Base-by-base conservation (phyloP, 2,888 invertebrate species). In the Drosophila yooni region DNA sequence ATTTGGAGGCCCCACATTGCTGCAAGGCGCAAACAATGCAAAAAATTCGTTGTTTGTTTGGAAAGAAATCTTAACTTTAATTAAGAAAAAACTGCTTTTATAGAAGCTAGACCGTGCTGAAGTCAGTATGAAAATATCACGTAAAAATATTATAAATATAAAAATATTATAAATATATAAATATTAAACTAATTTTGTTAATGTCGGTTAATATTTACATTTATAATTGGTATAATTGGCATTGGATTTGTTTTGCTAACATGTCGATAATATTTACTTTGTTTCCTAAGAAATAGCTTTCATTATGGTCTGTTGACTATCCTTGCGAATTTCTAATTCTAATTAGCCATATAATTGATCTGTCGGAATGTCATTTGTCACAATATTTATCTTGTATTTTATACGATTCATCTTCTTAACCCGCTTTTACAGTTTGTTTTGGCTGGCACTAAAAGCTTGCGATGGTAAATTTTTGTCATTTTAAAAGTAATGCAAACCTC, bases 401-500 rank as follows among this genome's bases (percentile, higher is more conserved):
- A 33, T 15, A 48, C 3, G 7, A 48, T 11, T 51, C 15, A 27
- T 21, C 13, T 15, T 56, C 6, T 31, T 43, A 43, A 0, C 43
- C 21, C 29, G 15, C 34, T 59, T 51, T 18, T 21, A 21, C 33
- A 15, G 34, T 53, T 33, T 58, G 33, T 25, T 70, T 48, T 21
- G 46, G 46, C 38, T 46, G 2, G 18, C 13, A 34, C 43, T 51
- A 59, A 70, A 51, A 57, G 61, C 71, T 31, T 71, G 33, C 27
- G n/a, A 48, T 27, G 6, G 25, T 38, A 33, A 56, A 38, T 52
- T 67, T 54, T 58, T 59, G 68, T 64, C 43, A 79, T 68, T 69
- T 57, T 27, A 60, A 11, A 61, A 57, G 80, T 25, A 43, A 31
- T 46, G 58, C 57, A 40, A 64, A 31, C 60, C n/a, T 52, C 15